Conservation (phyloP, 2,888 invertebrate species). For the Heteropelma amictum region DNA sequence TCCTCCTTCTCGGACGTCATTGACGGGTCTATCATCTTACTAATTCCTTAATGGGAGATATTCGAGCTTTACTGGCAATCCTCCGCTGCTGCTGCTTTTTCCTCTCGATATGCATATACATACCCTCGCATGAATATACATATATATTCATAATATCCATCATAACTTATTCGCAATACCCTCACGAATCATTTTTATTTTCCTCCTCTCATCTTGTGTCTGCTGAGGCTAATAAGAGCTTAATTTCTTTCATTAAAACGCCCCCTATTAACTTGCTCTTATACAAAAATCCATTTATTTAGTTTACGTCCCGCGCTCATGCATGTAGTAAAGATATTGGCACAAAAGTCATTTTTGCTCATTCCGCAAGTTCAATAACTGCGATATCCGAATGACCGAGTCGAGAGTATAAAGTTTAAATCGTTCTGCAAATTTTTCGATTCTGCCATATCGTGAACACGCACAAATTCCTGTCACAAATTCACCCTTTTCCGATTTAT, state of each 20-base stretch:
- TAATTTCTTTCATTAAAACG: neutral
- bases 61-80: conserved; percentile 66
- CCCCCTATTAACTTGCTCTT: conserved; percentile 50
- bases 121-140: neutral
- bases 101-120: neutral
- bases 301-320: neutral
- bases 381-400: conserved; percentile 6
- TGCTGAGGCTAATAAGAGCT: neutral
- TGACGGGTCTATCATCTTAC: conserved; percentile 76
- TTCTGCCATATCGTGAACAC: neutral
- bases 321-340: conserved; percentile 6
- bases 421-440: neutral
- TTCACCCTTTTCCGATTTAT: neutral
- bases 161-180: conserved; percentile 36
- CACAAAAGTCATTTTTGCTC: neutral
- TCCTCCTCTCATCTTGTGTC: neutral
- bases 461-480: neutral
- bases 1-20: conserved; percentile 68
- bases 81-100: conserved; percentile 30
- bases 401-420: neutral
- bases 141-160: conserved; percentile 34
- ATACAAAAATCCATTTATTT: conserved; percentile 16
- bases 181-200: conserved; percentile 22
- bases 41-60: conserved; percentile 75
- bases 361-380: neutral